Percentiles rank a stretch among this genome's conserved stretches.
Evolutionary conservation across 30 jellyfish, hydroid and myxozoan genomes (phyloP).

Genomic region (Haliclystus octoradiatus): DNA sequence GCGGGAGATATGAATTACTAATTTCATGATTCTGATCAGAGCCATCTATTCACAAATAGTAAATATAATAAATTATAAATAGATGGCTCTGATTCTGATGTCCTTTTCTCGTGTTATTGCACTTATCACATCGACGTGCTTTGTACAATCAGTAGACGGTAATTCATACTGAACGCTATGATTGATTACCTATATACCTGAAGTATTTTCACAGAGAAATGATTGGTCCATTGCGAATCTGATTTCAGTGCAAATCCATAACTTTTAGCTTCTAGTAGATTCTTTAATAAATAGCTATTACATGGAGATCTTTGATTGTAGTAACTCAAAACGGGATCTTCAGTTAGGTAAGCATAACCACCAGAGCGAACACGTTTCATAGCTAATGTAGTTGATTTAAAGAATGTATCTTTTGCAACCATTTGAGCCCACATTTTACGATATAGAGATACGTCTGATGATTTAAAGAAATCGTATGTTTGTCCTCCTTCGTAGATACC

Average conservation of each 20-base stretch:
- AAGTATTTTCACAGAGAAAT: slow-evolving; percentile 42
- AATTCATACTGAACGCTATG: too few species aligned
- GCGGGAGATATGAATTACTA: too few species aligned
- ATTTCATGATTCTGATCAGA: too few species aligned
- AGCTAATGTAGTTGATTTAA: slow-evolving; percentile 39
- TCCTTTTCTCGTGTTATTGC: too few species aligned
- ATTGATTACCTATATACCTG: too few species aligned
- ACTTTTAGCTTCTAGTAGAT: slow-evolving; percentile 70
- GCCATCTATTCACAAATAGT: too few species aligned
- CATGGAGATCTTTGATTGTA: slow-evolving; percentile 60
- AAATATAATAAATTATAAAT: too few species aligned
- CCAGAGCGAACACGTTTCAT: slow-evolving; percentile 60
- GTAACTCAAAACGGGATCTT: slow-evolving; percentile 62
- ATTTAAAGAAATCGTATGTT: slow-evolving; percentile 46
- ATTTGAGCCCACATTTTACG: slow-evolving; percentile 45
- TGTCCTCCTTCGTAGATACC: slow-evolving; percentile 64
- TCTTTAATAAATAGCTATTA: slow-evolving; percentile 43
- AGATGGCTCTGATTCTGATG: too few species aligned
- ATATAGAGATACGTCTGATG: slow-evolving; percentile 54
- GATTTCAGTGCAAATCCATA: slow-evolving; percentile 59
- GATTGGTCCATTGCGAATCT: slow-evolving; percentile 75
- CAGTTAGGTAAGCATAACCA: slow-evolving; percentile 81
- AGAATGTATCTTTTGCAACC: slow-evolving; percentile 31
- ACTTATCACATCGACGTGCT: too few species aligned
- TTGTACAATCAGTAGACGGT: too few species aligned